phyloP scores from a whole-genome alignment of 2,113 vertebrate species.

The Cyanoderma ruficeps region DNA sequence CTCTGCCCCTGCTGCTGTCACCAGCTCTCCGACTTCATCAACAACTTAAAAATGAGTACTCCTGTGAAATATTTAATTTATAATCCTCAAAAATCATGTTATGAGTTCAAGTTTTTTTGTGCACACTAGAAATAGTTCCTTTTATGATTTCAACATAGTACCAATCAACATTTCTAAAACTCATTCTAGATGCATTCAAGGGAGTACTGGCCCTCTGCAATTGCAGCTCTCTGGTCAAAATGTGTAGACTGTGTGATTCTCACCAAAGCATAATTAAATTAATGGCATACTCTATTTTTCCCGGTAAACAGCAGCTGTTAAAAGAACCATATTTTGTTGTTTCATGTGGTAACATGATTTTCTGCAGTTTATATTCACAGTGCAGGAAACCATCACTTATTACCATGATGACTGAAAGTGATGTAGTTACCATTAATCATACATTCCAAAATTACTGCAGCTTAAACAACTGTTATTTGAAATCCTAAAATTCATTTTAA shows the following conservation, averaged over 20 bases:
- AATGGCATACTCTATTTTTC: neutral
- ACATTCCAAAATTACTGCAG: neutral
- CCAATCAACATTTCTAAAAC: neutral
- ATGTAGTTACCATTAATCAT: neutral
- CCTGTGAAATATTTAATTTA: neutral
- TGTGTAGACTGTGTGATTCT: neutral
- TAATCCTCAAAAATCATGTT: neutral
- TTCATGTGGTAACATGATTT: neutral
- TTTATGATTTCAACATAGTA: neutral
- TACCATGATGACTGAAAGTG: neutral
- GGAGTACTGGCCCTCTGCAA: neutral
- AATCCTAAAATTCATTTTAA: neutral
- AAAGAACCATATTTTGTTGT: neutral
- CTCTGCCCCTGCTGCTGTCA: neutral
- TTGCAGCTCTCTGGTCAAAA: neutral
- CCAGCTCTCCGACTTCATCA: neutral
- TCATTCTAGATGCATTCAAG: neutral
- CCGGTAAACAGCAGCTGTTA: neutral
- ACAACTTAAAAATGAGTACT: neutral
- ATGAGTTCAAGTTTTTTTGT: neutral
- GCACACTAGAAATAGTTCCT: neutral
- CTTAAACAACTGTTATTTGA: neutral
- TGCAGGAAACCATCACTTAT: neutral
- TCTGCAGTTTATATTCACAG: neutral
- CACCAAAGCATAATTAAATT: neutral